Conservation (phyloP, 2,797 vertebrate genomes). For the Pyrocephalus nanus region DNA sequence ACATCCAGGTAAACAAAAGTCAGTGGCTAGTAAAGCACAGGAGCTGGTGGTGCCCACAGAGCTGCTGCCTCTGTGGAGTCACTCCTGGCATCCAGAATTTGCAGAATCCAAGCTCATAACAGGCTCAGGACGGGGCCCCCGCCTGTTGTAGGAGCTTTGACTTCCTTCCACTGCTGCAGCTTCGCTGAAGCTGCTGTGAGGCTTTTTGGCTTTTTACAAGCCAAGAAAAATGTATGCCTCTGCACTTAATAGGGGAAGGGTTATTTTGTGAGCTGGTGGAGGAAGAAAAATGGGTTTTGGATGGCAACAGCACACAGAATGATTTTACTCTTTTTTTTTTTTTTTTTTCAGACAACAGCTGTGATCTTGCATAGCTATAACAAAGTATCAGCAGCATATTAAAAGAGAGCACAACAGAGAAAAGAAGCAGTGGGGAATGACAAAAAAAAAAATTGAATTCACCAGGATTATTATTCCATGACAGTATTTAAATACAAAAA, state of each 20-base stretch:
- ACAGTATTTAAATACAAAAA: constrained; percentile 25
- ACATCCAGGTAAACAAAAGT: not conserved
- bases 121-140: not conserved
- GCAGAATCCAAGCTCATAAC: not conserved
- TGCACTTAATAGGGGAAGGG: constrained; percentile 1
- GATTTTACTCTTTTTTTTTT: not conserved
- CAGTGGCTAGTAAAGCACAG: not conserved
- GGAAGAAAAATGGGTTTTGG: constrained; percentile 35
- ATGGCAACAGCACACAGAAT: constrained; percentile 28
- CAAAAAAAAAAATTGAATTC: not conserved
- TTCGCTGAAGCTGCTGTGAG: not conserved
- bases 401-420: not conserved
- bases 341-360: constrained; percentile 16
- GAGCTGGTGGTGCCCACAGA: not conserved
- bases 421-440: constrained; percentile 11
- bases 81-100: not conserved
- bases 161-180: not conserved
- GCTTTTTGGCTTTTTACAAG: constrained; percentile 4
- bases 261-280: constrained; percentile 13
- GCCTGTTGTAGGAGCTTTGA: not conserved
- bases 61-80: not conserved
- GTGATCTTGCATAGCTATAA: constrained; percentile 53
- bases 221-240: not conserved
- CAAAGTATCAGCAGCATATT: constrained; percentile 35
- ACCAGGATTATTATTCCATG: constrained; percentile 20